Conservation (phyloP, 2,888 invertebrate genomes). For the Argynnis bischoffii region DNA sequence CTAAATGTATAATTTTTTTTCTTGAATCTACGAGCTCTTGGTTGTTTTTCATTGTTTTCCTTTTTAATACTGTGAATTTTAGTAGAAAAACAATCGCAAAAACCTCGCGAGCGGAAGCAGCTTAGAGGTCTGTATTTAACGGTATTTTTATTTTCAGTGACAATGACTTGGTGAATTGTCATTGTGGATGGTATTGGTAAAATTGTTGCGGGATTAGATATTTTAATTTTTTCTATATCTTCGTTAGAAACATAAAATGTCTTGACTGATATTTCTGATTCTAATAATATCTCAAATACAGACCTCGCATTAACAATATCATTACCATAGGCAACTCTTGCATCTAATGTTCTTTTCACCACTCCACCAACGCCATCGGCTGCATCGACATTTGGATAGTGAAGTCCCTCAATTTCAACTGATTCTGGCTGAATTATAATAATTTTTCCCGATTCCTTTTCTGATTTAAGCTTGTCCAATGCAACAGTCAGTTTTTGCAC, state of each 20-base stretch:
- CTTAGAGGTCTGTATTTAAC: constrained; percentile 7
- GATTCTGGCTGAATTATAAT: too few species aligned
- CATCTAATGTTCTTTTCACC: not conserved
- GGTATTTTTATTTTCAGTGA: not conserved
- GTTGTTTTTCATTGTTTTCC: too few species aligned
- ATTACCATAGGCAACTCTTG: not conserved
- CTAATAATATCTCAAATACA: not conserved
- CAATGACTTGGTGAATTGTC: not conserved
- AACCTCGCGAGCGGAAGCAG: constrained; percentile 1
- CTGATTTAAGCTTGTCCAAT: too few species aligned
- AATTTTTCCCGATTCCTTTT: too few species aligned
- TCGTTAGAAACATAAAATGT: too few species aligned
- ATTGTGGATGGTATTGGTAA: not conserved
- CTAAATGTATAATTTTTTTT: too few species aligned
- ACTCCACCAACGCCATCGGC: too few species aligned
- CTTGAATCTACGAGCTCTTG: too few species aligned
- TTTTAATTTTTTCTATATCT: not conserved
- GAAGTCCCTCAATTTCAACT: too few species aligned
- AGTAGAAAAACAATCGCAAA: not conserved
- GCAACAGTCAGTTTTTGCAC: too few species aligned
- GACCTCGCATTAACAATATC: constrained; percentile 1
- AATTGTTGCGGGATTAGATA: not conserved
- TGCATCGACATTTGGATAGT: too few species aligned
- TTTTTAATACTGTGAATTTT: not conserved
- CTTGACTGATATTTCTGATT: too few species aligned